Conservation (phyloP, 2,113 vertebrate species). For the Clinocottus analis region DNA sequence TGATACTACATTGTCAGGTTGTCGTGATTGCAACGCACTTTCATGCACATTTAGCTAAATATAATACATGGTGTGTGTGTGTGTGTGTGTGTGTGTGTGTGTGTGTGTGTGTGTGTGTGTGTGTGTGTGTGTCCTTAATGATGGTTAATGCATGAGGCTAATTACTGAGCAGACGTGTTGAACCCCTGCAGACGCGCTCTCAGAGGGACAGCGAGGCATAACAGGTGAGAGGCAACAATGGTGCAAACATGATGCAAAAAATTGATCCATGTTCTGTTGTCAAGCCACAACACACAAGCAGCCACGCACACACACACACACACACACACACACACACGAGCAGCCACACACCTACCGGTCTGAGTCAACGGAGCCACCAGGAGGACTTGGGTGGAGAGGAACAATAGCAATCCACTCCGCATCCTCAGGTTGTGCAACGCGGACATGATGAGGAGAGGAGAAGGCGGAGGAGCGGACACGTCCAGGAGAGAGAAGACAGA, state of each 20-base stretch:
- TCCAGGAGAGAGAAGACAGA: background rate
- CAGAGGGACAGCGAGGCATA: conserved; percentile 24
- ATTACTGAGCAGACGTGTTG: background rate
- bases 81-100: conserved; percentile 2
- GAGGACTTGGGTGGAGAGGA: conserved; percentile 67
- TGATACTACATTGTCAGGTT: background rate
- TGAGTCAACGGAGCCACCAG: conserved; percentile 64
- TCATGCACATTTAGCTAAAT: background rate
- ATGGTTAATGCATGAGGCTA: background rate
- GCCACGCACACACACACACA: conserved; percentile 1
- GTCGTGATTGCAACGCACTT: background rate
- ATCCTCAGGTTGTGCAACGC: conserved; percentile 59
- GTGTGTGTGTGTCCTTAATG: background rate
- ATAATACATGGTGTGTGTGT: background rate
- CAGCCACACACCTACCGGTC: conserved; percentile 72
- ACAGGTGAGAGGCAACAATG: conserved; percentile 70
- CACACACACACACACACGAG: too few species aligned
- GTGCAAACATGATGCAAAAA: conserved; percentile 45
- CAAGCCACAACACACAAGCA: conserved; percentile 39
- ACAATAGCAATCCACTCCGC: conserved; percentile 74
- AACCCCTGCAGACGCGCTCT: conserved; percentile 10
- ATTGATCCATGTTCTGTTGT: conserved; percentile 50
- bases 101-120: conserved; percentile 2
- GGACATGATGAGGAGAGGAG: conserved; percentile 1
- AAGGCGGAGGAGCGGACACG: background rate